phyloP scores from a whole-genome alignment of 2,888 invertebrate genomes.

The Drosophila villosipedis region DNA sequence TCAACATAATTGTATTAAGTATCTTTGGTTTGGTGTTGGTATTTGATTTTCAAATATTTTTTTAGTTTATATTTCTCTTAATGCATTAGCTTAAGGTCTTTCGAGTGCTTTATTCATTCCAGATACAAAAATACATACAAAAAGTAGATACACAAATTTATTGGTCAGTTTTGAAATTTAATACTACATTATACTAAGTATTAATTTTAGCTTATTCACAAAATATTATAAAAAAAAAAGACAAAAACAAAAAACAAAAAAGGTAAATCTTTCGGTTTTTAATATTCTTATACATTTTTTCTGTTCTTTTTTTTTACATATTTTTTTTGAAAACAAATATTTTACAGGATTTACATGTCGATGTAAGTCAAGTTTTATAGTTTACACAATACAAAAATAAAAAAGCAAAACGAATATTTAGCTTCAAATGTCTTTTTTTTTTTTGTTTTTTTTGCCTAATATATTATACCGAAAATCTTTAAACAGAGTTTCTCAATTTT shows the following conservation, averaged over 20 bases:
- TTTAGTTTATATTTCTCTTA: neutral
- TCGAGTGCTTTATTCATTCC: slow-evolving; percentile 24
- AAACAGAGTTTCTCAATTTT: slow-evolving; percentile 23
- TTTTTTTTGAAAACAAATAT: slow-evolving; percentile 81
- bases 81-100: slow-evolving; percentile 12
- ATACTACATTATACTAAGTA: slow-evolving; percentile 25
- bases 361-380: slow-evolving; percentile 86
- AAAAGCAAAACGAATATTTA: slow-evolving; percentile 50
- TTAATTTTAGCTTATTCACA: slow-evolving; percentile 49
- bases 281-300: slow-evolving; percentile 81
- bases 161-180: slow-evolving; percentile 22
- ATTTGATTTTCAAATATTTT: neutral
- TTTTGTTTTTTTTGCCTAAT: slow-evolving; percentile 47
- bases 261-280: slow-evolving; percentile 62
- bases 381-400: slow-evolving; percentile 54
- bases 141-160: slow-evolving; percentile 22
- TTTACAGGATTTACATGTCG: slow-evolving; percentile 88
- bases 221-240: slow-evolving; percentile 28
- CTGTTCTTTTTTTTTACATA: slow-evolving; percentile 82
- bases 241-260: slow-evolving; percentile 24
- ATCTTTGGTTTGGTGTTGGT: slow-evolving; percentile 17
- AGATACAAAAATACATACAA: neutral
- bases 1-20: slow-evolving; percentile 22
- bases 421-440: slow-evolving; percentile 34
- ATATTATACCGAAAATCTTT: slow-evolving; percentile 18